Conservation (phyloP, 2,113 vertebrate species). For the Dromas ardeola region DNA sequence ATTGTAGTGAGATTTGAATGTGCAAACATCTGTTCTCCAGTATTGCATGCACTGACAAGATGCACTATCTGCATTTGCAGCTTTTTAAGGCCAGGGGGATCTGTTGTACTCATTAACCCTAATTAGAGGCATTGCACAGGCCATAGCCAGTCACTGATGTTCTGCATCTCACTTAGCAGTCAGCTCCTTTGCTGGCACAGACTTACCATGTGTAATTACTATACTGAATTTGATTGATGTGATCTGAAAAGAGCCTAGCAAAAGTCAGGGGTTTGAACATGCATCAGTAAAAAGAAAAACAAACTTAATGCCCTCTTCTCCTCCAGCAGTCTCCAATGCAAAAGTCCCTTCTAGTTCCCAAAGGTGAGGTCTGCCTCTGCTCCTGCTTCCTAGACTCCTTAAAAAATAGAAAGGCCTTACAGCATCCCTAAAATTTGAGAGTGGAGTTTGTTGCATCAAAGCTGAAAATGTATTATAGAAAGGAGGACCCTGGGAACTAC, state of each 20-base stretch:
- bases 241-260: neutral
- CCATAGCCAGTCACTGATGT: neutral
- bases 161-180: neutral
- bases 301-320: neutral
- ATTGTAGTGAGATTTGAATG: neutral
- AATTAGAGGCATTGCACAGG: neutral
- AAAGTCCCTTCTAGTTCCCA: neutral
- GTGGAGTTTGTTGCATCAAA: neutral
- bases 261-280: neutral
- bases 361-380: neutral
- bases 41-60: neutral
- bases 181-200: neutral
- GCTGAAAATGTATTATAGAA: neutral
- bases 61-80: neutral
- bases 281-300: neutral
- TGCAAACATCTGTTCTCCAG: neutral
- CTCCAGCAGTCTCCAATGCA: neutral
- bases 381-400: neutral
- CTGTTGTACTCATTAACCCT: neutral
- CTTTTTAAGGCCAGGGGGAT: neutral
- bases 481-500: too few species aligned
- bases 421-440: neutral
- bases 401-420: neutral
- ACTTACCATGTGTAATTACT: neutral
- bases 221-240: neutral